A percentile compares a stretch with the other conserved stretches of the same genome.
Evolutionary conservation across 2,113 vertebrate species (phyloP).

Genomic region (Paralichthys olivaceus): DNA sequence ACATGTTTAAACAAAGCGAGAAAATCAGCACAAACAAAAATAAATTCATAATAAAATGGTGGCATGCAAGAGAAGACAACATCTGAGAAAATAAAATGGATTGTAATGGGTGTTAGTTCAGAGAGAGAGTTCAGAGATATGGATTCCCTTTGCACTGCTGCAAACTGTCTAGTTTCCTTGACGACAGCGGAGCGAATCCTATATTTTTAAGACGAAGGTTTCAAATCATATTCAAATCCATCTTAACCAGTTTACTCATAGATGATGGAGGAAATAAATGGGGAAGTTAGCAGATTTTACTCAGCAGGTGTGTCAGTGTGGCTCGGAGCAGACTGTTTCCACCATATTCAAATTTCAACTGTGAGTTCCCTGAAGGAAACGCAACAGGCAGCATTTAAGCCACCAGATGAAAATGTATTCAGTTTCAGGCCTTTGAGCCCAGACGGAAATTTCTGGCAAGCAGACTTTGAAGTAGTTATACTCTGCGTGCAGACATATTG

Average conservation of each 20-base stretch:
- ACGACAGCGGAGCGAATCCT: slow-evolving; percentile 50
- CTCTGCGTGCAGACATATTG: slow-evolving; percentile 25
- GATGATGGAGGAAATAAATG: slow-evolving; percentile 30
- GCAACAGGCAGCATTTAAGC: slow-evolving; percentile 23
- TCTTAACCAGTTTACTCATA: slow-evolving; percentile 33
- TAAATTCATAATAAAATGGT: slow-evolving; percentile 72
- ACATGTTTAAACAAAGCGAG: slow-evolving; percentile 61
- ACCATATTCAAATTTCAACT: slow-evolving; percentile 7
- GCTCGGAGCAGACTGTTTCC: slow-evolving; percentile 29
- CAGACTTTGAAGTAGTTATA: slow-evolving; percentile 31
- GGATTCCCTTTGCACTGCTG: slow-evolving; percentile 67
- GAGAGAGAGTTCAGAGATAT: slow-evolving; percentile 60
- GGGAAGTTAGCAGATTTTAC: slow-evolving; percentile 52
- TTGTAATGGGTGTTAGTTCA: slow-evolving; percentile 83
- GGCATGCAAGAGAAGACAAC: slow-evolving; percentile 79
- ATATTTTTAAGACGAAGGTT: slow-evolving; percentile 29
- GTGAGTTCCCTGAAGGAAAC: slow-evolving; percentile 9
- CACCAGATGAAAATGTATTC: slow-evolving; percentile 11
- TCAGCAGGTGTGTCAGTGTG: slow-evolving; percentile 47
- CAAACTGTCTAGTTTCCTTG: slow-evolving; percentile 66
- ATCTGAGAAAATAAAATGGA: slow-evolving; percentile 76
- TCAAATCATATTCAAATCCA: slow-evolving; percentile 44
- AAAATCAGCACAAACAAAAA: slow-evolving; percentile 58
- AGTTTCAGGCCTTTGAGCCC: slow-evolving; percentile 22
- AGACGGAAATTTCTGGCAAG: slow-evolving; percentile 8